Evolutionary conservation across 2,888 invertebrate genomes (phyloP), one percentile per base, ranked within the genome.

Genomic region (Phyto melanocephala): DNA sequence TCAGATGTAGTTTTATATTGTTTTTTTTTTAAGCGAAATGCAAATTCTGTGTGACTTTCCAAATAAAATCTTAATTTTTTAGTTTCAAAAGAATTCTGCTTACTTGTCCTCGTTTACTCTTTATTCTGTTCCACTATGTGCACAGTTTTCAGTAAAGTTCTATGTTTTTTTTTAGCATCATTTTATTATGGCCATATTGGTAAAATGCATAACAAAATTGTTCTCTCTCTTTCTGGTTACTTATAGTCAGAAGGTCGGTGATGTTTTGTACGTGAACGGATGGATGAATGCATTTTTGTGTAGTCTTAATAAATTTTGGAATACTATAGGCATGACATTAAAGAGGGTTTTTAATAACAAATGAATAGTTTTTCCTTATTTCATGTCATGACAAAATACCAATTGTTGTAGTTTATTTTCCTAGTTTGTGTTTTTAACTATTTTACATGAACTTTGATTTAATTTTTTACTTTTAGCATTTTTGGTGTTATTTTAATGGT

Each of bases 301-400:
- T 56, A 80, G 80, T 83, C 67, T 83, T 78, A 77, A 84, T 84
- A 85, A 78, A 82, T 80, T 80, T 60, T 68, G 50, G 65, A 80
- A 81, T 40, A 72, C 60, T 54, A 62, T 60, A 70, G 58, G 56
- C 22, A 22, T 45, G 75, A 76, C 75, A 80, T 76, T 76, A 82
- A 80, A 82, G 75, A 79, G 75, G 22, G 71, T 15, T 72, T 76
- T 68, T 72, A 56, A 84, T 85, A 87, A 87, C 86, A 87, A 87
- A 87, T 87, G 87, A 85, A 86, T 85, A 85, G 85, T 85, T 86
- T 85, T 86, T 80, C 84, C 85, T 81, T 85, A 85, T 87, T 87
- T 87, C 86, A 81, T 86, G 86, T 87, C 86, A 86, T 56, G 84
- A 88, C 88, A 89, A 89, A 88, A 88, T 88, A 87, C 86, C 86